These are phyloP conservation scores for Pipistrellus pipistrellus DNA, from an alignment of 2,797 vertebrate species.

Conservation along the genomic window DNA sequence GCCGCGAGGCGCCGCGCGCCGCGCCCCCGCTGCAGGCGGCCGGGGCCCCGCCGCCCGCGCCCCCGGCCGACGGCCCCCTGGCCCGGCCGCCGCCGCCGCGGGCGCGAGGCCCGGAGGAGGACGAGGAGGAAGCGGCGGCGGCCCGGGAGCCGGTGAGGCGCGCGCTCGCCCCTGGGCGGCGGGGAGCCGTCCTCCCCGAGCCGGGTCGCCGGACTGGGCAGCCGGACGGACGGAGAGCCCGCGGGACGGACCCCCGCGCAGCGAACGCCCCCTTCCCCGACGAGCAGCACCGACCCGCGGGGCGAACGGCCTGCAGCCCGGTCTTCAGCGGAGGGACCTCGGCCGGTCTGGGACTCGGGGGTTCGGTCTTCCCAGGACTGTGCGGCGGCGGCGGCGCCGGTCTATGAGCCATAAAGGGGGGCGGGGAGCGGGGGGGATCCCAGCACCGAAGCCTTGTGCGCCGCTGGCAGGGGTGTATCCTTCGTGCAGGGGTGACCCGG, in stretches of 20 bases:
- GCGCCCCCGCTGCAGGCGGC: constrained; percentile 80
- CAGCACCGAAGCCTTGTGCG: constrained; percentile 40
- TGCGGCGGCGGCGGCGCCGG: constrained; percentile 66
- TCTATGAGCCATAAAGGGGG: constrained; percentile 52
- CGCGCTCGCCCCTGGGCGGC: background rate
- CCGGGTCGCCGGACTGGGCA: constrained; percentile 65
- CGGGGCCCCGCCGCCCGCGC: constrained; percentile 25
- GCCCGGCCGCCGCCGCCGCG: constrained; percentile 81
- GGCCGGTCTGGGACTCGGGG: constrained; percentile 23
- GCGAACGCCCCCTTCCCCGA: background rate
- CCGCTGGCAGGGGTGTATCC: constrained; percentile 45
- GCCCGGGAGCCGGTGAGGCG: constrained; percentile 75
- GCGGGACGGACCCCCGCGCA: constrained; percentile 33
- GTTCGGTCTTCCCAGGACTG: constrained; percentile 64
- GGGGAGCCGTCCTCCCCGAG: no score
- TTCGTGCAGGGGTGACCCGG: constrained; percentile 61
- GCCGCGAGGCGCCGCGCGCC: constrained; percentile 75
- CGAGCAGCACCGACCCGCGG: background rate
- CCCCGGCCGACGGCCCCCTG: constrained; percentile 74
- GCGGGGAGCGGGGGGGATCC: constrained; percentile 28
- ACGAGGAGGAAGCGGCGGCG: constrained; percentile 75
- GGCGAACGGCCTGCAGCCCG: constrained; percentile 11
- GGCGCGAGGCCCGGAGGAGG: constrained; percentile 77
- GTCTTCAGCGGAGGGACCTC: constrained; percentile 64
- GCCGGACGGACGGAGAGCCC: constrained; percentile 64